phyloP scores from a whole-genome alignment of 2,113 vertebrate genomes.

The Phalacrocorax pelagicus region DNA sequence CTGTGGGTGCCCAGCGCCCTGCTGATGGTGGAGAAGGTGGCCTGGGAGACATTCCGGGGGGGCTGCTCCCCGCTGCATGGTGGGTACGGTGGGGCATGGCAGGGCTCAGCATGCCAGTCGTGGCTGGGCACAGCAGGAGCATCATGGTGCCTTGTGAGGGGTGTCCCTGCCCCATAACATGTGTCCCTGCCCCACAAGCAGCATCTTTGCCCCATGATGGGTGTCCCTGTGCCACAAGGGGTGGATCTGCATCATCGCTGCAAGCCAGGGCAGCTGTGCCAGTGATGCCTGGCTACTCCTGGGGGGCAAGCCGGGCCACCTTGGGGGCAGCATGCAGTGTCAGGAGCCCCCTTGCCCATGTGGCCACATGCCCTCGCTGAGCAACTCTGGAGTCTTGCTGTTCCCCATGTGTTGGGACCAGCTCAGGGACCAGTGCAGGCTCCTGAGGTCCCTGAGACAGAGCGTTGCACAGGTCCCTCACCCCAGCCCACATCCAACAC shows the following conservation, averaged over 20 bases:
- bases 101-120: neutral
- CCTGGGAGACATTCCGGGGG: neutral
- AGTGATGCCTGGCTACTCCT: neutral
- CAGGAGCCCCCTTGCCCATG: fast-evolving
- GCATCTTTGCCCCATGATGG: neutral
- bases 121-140: neutral
- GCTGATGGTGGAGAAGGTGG: fast-evolving
- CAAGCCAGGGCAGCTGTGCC: neutral
- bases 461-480: fast-evolving
- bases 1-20: neutral
- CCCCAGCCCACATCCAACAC: fast-evolving
- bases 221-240: neutral
- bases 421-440: fast-evolving
- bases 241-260: neutral
- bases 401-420: neutral
- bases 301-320: neutral
- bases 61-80: fast-evolving
- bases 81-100: neutral
- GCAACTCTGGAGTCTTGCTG: neutral
- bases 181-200: neutral
- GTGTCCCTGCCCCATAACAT: neutral
- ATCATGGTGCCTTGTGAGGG: fast-evolving
- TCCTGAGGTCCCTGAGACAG: fast-evolving
- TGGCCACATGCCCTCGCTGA: fast-evolving
- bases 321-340: fast-evolving